A percentile compares a stretch with the other conserved stretches of the same genome.
Conservation (phyloP, 2,113 vertebrate genomes). For the Tiliqua scincoides region DNA sequence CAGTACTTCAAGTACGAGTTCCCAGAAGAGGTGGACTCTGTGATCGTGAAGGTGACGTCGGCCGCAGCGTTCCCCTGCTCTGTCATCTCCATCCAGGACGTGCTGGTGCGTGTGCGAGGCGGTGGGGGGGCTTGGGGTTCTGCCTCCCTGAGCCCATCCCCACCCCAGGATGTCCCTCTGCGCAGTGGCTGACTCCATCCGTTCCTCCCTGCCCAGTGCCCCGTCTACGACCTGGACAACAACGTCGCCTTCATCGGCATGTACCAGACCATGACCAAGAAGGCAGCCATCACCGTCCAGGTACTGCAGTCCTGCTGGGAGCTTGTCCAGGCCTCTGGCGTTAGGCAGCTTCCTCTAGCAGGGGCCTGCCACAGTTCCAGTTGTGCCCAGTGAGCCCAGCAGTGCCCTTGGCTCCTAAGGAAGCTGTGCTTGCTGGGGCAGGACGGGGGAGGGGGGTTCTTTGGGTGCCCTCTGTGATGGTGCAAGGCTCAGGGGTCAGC, state of each 20-base stretch:
- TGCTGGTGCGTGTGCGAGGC: constrained; percentile 82
- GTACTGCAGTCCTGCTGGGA: constrained; percentile 65
- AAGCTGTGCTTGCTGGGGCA: too few species aligned
- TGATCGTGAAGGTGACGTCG: constrained; percentile 94
- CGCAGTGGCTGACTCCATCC: neutral
- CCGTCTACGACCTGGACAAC: constrained; percentile 96
- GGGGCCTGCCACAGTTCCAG: too few species aligned
- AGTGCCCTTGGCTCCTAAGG: neutral
- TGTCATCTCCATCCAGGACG: constrained; percentile 96
- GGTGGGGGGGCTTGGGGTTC: neutral
- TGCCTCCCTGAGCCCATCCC: neutral
- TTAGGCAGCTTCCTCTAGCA: neutral
- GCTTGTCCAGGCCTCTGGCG: too few species aligned
- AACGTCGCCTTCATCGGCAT: constrained; percentile 98
- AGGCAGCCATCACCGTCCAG: constrained; percentile 97
- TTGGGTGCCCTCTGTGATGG: neutral
- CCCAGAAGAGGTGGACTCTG: constrained; percentile 87
- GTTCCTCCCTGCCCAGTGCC: constrained; percentile 77
- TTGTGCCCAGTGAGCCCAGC: too few species aligned
- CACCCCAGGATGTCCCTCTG: neutral
- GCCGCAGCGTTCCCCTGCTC: constrained; percentile 92
- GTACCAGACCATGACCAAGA: constrained; percentile 99
- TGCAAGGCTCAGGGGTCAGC: too few species aligned
- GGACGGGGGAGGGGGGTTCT: neutral
- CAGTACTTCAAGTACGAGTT: constrained; percentile 97